These are phyloP conservation scores for Amblyopsis hoosieri DNA, from an alignment of 2,797 vertebrate species.

Conservation along the genomic window DNA sequence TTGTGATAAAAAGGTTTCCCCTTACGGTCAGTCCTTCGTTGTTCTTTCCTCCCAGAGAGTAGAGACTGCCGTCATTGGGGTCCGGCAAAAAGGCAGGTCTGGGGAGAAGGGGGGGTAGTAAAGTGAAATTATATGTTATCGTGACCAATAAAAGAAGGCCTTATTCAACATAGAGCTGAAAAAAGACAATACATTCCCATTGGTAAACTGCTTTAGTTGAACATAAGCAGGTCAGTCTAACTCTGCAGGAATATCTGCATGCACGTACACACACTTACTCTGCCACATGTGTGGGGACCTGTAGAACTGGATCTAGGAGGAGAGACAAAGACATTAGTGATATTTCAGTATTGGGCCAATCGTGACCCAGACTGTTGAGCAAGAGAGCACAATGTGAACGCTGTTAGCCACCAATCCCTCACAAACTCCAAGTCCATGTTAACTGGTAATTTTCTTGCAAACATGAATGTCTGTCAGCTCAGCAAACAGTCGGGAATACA, in stretches of 20 bases:
- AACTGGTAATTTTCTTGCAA: constrained; percentile 6
- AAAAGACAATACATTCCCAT: not conserved
- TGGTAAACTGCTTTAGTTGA: not conserved
- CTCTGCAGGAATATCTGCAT: not conserved
- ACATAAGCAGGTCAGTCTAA: not conserved
- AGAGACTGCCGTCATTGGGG: constrained; percentile 96
- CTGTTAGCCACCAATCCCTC: constrained; percentile 5
- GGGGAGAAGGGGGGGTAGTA: constrained; percentile 1
- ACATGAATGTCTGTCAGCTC: constrained; percentile 16
- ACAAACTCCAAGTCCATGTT: constrained; percentile 43
- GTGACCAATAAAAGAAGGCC: not conserved
- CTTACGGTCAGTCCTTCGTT: constrained; percentile 95
- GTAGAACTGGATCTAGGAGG: constrained; percentile 94
- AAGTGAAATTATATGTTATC: not conserved
- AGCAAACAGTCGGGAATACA: constrained; percentile 15
- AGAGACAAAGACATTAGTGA: constrained; percentile 32
- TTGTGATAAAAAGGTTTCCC: constrained; percentile 39
- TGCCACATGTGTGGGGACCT: constrained; percentile 94
- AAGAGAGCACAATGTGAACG: constrained; percentile 14
- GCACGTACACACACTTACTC: constrained; percentile 84
- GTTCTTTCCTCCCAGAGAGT: constrained; percentile 93
- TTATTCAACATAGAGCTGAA: not conserved
- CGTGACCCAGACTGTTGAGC: constrained; percentile 12
- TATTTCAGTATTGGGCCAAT: constrained; percentile 28
- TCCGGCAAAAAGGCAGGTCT: constrained; percentile 97